Evolutionary conservation across 2,113 vertebrate genomes (phyloP), one percentile per base, ranked within the genome.

Genomic region (Synchiropus splendidus): DNA sequence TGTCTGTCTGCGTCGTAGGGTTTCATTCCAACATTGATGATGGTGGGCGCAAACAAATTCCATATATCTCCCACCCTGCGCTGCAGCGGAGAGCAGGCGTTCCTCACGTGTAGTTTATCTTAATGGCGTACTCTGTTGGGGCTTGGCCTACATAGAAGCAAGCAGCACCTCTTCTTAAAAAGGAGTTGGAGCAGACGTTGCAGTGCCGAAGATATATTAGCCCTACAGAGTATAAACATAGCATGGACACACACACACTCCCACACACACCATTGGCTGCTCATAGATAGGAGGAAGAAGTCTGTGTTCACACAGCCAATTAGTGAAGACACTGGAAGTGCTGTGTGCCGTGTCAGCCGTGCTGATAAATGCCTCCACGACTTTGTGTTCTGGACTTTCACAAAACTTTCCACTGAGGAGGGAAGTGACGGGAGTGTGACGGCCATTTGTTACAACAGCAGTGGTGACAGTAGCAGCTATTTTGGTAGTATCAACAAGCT

Each of bases 91-190:
- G 61, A 48, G 58, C 39, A 44, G 64, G 17, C 58, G 54, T 51
- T 61, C 54, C 61, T 70, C 61, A 64, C 56, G 58, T 56, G 68
- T 57, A 57, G 67, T 67, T 78, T 72, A 77, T 81, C 70, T 75
- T 80, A 73, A 76, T 77, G 73, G 58, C 68, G 48, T 71, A 70
- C 62, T 75, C 77, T 80, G 58, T 45, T 51, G 78, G 78, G 80
- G 71, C 74, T 74, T 77, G 77, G 79, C 76, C 81, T 79, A 82
- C 76, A 80, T 86, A 72, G 63, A 70, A 13, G 43, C 51, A 48
- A 51, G 53, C 51, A 9, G 51, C 64, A 48, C 40, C 37, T 55
- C 54, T 70, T 75, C 72, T 67, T 55, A 43, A 67, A 72, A 67
- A 70, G 62, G 46, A 69, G 60, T 58, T 50, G 52, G 51, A 58